A percentile compares a stretch with the other conserved stretches of the same genome.
Conservation (phyloP, 1,140 invertebrate species). For the Condylostylus longicornis region DNA sequence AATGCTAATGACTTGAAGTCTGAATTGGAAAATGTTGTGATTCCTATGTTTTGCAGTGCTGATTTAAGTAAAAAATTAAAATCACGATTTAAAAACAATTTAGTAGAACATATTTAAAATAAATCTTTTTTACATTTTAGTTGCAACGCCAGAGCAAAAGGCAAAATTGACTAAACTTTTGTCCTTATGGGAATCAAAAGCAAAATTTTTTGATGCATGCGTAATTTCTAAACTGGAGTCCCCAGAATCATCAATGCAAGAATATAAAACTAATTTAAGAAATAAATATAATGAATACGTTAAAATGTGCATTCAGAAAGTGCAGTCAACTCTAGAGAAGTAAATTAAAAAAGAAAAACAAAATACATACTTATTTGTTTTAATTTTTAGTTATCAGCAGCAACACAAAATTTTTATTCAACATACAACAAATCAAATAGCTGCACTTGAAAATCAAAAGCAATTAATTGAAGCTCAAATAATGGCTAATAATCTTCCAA, state of each 20-base stretch:
- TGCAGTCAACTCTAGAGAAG: conserved; percentile 60
- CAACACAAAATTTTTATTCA: conserved; percentile 90
- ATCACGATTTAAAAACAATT: conserved; percentile 20
- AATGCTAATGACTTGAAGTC: conserved; percentile 83
- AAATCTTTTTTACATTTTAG: conserved; percentile 38
- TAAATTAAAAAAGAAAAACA: conserved; percentile 23
- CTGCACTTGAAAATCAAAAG: conserved; percentile 67
- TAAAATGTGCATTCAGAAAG: conserved; percentile 53
- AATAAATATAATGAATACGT: conserved; percentile 62
- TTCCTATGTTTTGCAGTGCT: conserved; percentile 92
- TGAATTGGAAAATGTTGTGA: conserved; percentile 81
- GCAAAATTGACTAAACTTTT: conserved; percentile 82
- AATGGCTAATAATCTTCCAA: conserved; percentile 22
- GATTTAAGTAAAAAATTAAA: conserved; percentile 53
- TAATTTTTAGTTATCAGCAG: conserved; percentile 53
- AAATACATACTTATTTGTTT: neutral
- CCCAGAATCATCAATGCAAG: conserved; percentile 60
- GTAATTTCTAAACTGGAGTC: conserved; percentile 74
- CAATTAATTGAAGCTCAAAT: conserved; percentile 54
- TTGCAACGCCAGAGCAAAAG: conserved; percentile 71
- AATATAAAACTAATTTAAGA: conserved; percentile 69
- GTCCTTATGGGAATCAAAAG: conserved; percentile 89
- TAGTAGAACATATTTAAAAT: neutral
- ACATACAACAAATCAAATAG: conserved; percentile 78
- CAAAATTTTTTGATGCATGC: conserved; percentile 75